These are phyloP conservation scores for Limanda limanda DNA, from an alignment of 2,113 vertebrate genomes.

Conservation along the genomic window DNA sequence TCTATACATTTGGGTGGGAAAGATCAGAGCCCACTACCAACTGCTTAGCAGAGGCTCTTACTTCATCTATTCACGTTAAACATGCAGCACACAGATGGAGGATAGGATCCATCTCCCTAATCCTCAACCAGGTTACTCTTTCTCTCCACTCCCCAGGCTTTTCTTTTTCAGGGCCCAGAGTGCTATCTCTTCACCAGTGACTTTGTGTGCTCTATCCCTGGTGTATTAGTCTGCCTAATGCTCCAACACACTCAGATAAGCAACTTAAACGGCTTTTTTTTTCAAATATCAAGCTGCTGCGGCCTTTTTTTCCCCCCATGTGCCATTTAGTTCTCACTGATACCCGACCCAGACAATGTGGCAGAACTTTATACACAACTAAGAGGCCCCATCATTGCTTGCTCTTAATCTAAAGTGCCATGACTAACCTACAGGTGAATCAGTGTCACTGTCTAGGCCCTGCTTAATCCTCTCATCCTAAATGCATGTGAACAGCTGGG, in stretches of 20 bases:
- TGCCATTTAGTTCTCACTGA: conserved; percentile 38
- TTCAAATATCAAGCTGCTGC: conserved; percentile 42
- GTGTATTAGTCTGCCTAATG: conserved; percentile 65
- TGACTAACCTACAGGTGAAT: conserved; percentile 65
- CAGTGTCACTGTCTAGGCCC: conserved; percentile 41
- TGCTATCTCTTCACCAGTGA: conserved; percentile 49
- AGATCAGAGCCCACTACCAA: conserved; percentile 61
- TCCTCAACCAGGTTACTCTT: conserved; percentile 59
- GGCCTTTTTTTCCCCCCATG: neutral
- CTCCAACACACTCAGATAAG: conserved; percentile 57
- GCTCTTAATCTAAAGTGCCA: conserved; percentile 51
- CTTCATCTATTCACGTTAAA: conserved; percentile 49
- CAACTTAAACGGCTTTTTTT: conserved; percentile 63
- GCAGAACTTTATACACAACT: conserved; percentile 1
- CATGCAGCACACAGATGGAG: conserved; percentile 72
- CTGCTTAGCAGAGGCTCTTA: conserved; percentile 54
- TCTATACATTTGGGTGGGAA: conserved; percentile 67
- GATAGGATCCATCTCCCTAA: conserved; percentile 71
- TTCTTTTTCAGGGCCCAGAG: conserved; percentile 41
- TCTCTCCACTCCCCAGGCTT: conserved; percentile 18
- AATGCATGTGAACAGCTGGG: conserved; percentile 69
- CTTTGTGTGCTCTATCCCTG: conserved; percentile 45
- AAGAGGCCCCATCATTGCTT: neutral
- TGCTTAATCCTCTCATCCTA: conserved; percentile 68
- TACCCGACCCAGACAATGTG: conserved; percentile 30